A percentile compares a stretch with the other conserved stretches of the same genome.
phyloP scores from a whole-genome alignment of 1,140 invertebrate species.

The Lerema accius region DNA sequence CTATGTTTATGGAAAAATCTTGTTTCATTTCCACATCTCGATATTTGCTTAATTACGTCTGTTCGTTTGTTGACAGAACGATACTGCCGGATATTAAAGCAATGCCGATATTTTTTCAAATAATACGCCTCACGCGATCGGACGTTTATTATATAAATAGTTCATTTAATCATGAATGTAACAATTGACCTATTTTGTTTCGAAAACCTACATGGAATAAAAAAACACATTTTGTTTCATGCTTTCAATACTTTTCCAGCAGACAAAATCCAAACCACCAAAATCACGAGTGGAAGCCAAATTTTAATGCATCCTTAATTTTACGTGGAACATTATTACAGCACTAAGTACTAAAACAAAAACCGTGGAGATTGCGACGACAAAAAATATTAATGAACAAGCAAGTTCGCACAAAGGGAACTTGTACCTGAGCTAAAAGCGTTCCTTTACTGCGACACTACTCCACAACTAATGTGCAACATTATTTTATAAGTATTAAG shows the following conservation, averaged over 20 bases:
- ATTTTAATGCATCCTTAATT: too few species aligned
- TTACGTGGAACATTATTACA: too few species aligned
- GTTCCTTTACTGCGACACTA: neutral
- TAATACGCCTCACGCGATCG: constrained; percentile 10
- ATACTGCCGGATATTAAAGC: constrained; percentile 25
- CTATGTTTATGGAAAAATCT: constrained; percentile 31
- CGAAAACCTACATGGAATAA: too few species aligned
- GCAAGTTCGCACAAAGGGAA: constrained; percentile 23
- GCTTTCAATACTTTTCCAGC: too few species aligned
- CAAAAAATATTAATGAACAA: constrained; percentile 32
- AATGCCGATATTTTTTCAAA: constrained; percentile 16
- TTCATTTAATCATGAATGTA: too few species aligned
- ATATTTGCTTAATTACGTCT: constrained; percentile 29
- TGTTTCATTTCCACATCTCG: constrained; percentile 11
- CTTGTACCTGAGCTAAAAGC: constrained; percentile 26
- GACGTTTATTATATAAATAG: too few species aligned
- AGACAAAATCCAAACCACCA: too few species aligned
- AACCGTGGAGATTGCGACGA: constrained; percentile 15
- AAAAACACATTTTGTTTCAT: too few species aligned
- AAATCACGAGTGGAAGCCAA: too few species aligned
- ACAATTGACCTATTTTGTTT: too few species aligned
- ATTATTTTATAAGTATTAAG: constrained; percentile 23
- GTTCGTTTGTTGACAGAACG: constrained; percentile 28
- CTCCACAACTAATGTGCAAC: constrained; percentile 5
- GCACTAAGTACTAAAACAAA: constrained; percentile 1